A percentile compares a stretch with the other conserved stretches of the same genome.
Evolutionary conservation across 2,888 invertebrate species (phyloP).

Genomic region (Schizotus pectinicornis): DNA sequence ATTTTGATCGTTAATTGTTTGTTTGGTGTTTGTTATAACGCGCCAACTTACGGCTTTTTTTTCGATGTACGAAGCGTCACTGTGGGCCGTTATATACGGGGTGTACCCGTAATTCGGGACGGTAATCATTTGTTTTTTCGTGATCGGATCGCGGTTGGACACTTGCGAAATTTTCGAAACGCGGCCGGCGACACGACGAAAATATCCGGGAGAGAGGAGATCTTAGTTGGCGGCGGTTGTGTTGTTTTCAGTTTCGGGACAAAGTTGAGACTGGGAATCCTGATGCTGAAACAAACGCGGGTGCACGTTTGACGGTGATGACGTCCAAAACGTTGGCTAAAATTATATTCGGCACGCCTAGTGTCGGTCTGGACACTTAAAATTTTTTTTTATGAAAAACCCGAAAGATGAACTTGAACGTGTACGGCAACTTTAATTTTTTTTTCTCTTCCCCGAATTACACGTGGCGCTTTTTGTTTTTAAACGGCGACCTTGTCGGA

Average conservation of each 20-base stretch:
- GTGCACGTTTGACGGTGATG: not conserved
- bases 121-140: slow-evolving; percentile 28
- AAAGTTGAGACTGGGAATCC: slow-evolving; percentile 14
- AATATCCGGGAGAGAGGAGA: not conserved
- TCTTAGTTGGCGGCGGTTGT: not conserved
- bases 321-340: no score
- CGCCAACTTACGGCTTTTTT: slow-evolving; percentile 47
- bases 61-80: slow-evolving; percentile 67
- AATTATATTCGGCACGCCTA: no score
- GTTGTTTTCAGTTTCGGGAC: slow-evolving; percentile 15
- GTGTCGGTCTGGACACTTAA: no score
- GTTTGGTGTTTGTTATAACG: not conserved
- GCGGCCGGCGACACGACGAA: not conserved
- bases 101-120: slow-evolving; percentile 35
- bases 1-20: not conserved
- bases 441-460: no score
- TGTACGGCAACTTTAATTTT: no score
- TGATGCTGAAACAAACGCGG: slow-evolving; percentile 14
- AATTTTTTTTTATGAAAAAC: no score
- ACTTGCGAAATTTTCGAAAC: no score
- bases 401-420: no score
- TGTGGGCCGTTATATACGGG: slow-evolving; percentile 55
- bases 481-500: no score
- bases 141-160: not conserved
- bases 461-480: no score